Conservation (phyloP, 2,888 invertebrate species). For the Lasioglossum calceatum region DNA sequence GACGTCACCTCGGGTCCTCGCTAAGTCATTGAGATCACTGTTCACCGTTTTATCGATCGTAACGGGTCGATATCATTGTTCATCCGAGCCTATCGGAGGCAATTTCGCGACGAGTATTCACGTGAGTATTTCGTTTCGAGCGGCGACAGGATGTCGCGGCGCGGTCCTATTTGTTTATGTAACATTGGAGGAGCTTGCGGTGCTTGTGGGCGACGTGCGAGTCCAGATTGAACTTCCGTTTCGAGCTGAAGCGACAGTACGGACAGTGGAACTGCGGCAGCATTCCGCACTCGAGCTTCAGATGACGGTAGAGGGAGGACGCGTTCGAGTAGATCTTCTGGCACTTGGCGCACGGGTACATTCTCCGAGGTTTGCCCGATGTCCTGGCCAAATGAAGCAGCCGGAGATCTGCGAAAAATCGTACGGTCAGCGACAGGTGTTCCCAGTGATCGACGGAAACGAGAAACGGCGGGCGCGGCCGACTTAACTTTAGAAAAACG, state of each 20-base stretch:
- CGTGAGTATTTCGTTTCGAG: background rate
- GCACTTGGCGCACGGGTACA: conserved; percentile 85
- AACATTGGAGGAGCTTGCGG: conserved; percentile 25
- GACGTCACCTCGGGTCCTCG: background rate
- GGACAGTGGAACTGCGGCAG: conserved; percentile 82
- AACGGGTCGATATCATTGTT: too few species aligned
- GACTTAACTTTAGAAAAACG: conserved; percentile 5
- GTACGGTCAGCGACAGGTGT: conserved; percentile 39
- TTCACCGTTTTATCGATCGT: background rate
- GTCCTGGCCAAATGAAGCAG: conserved; percentile 43
- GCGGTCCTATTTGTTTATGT: conserved; percentile 34
- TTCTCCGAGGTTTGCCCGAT: conserved; percentile 51
- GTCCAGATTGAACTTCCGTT: conserved; percentile 82
- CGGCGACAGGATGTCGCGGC: background rate
- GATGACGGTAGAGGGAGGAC: conserved; percentile 85
- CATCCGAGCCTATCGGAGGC: background rate
- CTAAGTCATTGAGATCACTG: background rate
- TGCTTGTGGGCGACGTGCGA: conserved; percentile 78
- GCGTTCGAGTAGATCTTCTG: conserved; percentile 87
- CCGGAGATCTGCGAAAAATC: conserved; percentile 69
- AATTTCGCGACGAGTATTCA: background rate
- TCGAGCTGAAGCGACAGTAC: conserved; percentile 81
- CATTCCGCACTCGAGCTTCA: conserved; percentile 83
- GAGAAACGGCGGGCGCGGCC: background rate
- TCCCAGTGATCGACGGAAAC: background rate